Evolutionary conservation across 1,140 invertebrate genomes (phyloP).

Genomic region (Drosophila pseudoobscura): DNA sequence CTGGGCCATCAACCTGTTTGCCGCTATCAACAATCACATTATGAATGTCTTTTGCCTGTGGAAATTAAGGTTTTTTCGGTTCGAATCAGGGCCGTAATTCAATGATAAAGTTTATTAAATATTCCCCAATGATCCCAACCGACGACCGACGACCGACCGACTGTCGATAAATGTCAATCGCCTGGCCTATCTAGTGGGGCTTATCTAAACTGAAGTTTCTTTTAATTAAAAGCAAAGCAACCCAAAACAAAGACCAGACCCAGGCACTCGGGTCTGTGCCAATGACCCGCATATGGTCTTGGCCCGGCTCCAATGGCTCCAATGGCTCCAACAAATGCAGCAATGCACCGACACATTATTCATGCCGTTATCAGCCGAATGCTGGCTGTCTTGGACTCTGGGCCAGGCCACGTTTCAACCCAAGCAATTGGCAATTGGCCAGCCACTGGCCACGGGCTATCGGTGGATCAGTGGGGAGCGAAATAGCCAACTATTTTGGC

Average conservation of each 20-base stretch:
- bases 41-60: constrained; percentile 58
- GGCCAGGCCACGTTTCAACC: constrained; percentile 1
- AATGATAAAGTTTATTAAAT: constrained; percentile 74
- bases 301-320: constrained; percentile 45
- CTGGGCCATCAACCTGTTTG: constrained; percentile 53
- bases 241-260: constrained; percentile 38
- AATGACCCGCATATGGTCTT: constrained; percentile 75
- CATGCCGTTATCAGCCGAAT: constrained; percentile 76
- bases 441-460: constrained; percentile 27
- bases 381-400: constrained; percentile 35
- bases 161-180: constrained; percentile 62
- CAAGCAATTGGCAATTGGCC: constrained; percentile 40
- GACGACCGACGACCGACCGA: constrained; percentile 15
- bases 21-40: constrained; percentile 71
- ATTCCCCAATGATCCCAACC: constrained; percentile 14
- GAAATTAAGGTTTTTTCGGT: constrained; percentile 53
- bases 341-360: constrained; percentile 81
- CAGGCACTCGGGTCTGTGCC: constrained; percentile 35
- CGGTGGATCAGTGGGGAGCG: constrained; percentile 6
- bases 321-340: constrained; percentile 61
- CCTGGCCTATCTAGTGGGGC: constrained; percentile 55
- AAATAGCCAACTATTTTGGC: constrained; percentile 46
- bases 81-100: constrained; percentile 59
- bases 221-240: constrained; percentile 80
- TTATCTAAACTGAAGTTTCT: constrained; percentile 79